A percentile compares a stretch with the other conserved stretches of the same genome.
Conservation (phyloP, 2,888 invertebrate genomes). For the Allophyes oxyacanthae region DNA sequence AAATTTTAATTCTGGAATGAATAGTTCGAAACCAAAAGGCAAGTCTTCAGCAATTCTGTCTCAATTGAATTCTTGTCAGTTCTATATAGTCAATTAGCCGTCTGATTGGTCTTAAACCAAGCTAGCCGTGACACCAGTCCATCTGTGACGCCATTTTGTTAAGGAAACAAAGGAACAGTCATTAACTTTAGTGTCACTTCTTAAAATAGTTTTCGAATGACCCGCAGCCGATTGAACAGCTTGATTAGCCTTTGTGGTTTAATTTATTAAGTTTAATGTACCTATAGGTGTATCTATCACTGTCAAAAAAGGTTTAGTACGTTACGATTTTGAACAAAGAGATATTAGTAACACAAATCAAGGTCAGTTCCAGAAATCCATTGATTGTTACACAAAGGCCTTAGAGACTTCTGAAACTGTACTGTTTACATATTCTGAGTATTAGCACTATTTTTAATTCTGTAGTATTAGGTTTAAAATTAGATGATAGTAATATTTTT, state of each 20-base stretch:
- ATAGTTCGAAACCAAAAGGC: background rate
- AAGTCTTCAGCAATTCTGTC: background rate
- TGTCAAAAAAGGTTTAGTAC: no score
- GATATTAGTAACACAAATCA: no score
- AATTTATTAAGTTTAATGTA: background rate
- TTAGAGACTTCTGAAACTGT: no score
- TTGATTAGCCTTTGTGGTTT: slow-evolving; percentile 23
- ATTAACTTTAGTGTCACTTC: slow-evolving; percentile 51
- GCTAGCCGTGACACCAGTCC: slow-evolving; percentile 46
- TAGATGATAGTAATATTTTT: no score
- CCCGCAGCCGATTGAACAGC: slow-evolving; percentile 18
- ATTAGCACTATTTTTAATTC: no score
- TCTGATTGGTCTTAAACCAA: slow-evolving; percentile 39
- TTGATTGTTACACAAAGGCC: no score
- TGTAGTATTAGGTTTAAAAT: no score
- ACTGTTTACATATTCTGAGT: no score
- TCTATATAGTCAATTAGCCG: slow-evolving; percentile 34
- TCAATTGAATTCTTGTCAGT: slow-evolving; percentile 31
- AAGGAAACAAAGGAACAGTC: slow-evolving; percentile 49
- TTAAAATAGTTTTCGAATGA: slow-evolving; percentile 54
- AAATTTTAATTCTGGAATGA: background rate
- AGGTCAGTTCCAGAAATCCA: no score
- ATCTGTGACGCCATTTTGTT: slow-evolving; percentile 46
- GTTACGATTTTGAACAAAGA: background rate
- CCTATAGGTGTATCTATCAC: no score